Evolutionary conservation across 2,888 invertebrate genomes (phyloP).

Genomic region (Petrophora chlorosata): DNA sequence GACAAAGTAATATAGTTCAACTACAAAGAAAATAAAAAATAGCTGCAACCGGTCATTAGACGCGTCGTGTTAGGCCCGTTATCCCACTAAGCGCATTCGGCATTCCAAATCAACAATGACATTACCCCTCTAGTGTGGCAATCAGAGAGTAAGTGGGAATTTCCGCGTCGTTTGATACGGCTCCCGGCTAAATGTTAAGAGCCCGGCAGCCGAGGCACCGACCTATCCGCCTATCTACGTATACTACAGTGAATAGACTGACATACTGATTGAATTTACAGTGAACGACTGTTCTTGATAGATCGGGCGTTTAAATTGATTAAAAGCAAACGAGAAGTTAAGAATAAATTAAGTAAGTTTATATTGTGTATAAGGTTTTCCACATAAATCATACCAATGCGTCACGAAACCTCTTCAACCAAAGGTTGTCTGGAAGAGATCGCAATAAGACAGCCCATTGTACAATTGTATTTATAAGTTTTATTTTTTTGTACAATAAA

Average conservation of each 20-base stretch:
- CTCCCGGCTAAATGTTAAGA: conserved; percentile 79
- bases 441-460: too few relatives aligned
- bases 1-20: conserved; percentile 5
- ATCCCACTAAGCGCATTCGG: conserved; percentile 73
- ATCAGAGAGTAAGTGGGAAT: conserved; percentile 81
- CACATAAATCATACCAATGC: too few relatives aligned
- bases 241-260: conserved; percentile 25
- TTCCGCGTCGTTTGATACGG: conserved; percentile 80
- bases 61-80: conserved; percentile 53
- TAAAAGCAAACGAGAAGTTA: neutral
- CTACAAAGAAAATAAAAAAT: conserved; percentile 38
- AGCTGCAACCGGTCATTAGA: conserved; percentile 44
- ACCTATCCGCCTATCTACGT: conserved; percentile 40
- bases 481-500: too few relatives aligned
- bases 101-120: conserved; percentile 79
- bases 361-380: too few relatives aligned
- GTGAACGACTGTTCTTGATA: conserved; percentile 21
- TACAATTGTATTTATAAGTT: too few relatives aligned
- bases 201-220: conserved; percentile 59
- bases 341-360: too few relatives aligned
- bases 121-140: conserved; percentile 81
- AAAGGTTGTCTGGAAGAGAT: too few relatives aligned
- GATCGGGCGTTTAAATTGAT: neutral
- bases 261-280: conserved; percentile 47
- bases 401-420: too few relatives aligned